A percentile compares a stretch with the other conserved stretches of the same genome.
Evolutionary conservation across 2,888 invertebrate species (phyloP).

Genomic region (Eupithecia vulgata): DNA sequence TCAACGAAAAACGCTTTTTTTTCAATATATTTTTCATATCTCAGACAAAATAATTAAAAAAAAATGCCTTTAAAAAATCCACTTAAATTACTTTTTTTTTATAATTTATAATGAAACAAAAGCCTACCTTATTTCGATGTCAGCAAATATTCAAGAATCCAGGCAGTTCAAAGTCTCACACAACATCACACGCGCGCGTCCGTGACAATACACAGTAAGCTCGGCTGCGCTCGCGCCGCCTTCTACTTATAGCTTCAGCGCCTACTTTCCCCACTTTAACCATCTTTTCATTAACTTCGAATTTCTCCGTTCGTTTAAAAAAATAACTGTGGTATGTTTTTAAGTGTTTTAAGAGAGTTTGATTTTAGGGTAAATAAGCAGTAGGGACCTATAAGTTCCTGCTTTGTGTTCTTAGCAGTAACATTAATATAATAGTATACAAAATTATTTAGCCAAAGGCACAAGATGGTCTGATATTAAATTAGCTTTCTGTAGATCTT

Average conservation of each 20-base stretch:
- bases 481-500: too few species aligned
- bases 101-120: not conserved
- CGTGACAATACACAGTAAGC: constrained; percentile 60
- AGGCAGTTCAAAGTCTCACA: constrained; percentile 45
- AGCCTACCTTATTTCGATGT: constrained; percentile 47
- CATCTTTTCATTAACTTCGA: constrained; percentile 56
- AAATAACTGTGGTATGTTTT: constrained; percentile 6
- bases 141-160: constrained; percentile 34
- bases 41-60: not conserved
- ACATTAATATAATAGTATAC: not conserved
- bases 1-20: not conserved
- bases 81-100: not conserved
- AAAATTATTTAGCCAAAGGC: not conserved
- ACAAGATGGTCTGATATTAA: not conserved
- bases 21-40: too few species aligned
- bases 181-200: constrained; percentile 48
- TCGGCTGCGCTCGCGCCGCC: constrained; percentile 65
- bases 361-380: not conserved
- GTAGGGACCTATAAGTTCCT: not conserved
- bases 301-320: constrained; percentile 55
- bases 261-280: constrained; percentile 77
- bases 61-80: not conserved
- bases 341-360: not conserved
- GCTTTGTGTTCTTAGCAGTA: too few species aligned
- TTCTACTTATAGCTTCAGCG: constrained; percentile 79